A percentile compares a stretch with the other conserved stretches of the same genome.
Evolutionary conservation across 2,888 invertebrate species (phyloP).

Genomic region (Globia sparganii): DNA sequence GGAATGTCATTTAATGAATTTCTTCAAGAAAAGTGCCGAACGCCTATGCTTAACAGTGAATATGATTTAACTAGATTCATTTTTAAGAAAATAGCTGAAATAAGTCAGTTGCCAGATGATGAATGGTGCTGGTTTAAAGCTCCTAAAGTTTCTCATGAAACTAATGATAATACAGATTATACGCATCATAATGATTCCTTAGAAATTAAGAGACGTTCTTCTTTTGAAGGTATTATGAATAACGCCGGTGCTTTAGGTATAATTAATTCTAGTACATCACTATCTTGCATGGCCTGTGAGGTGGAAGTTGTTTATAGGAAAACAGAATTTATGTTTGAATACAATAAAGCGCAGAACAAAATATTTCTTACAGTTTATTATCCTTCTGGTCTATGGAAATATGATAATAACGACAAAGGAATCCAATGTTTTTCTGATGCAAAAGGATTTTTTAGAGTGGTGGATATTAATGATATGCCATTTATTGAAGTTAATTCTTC

Average conservation of each 20-base stretch:
- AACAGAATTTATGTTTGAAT: slow-evolving; percentile 82
- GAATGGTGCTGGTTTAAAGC: slow-evolving; percentile 83
- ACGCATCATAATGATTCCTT: slow-evolving; percentile 20
- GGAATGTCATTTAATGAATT: slow-evolving; percentile 78
- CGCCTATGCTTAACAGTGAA: slow-evolving; percentile 75
- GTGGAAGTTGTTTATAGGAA: slow-evolving; percentile 74
- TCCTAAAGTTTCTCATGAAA: slow-evolving; percentile 30
- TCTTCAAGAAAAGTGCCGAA: slow-evolving; percentile 73
- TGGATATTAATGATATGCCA: slow-evolving; percentile 83
- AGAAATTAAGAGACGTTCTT: slow-evolving; percentile 23
- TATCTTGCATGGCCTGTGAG: slow-evolving; percentile 86
- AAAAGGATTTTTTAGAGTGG: slow-evolving; percentile 85
- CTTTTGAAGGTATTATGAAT: slow-evolving; percentile 77
- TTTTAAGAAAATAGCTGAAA: slow-evolving; percentile 80
- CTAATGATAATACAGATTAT: slow-evolving; percentile 26
- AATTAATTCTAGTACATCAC: slow-evolving; percentile 66
- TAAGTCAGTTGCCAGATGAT: slow-evolving; percentile 70
- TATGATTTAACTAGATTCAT: slow-evolving; percentile 76
- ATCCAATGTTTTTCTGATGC: slow-evolving; percentile 92
- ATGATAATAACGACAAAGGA: slow-evolving; percentile 83
- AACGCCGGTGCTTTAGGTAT: slow-evolving; percentile 76
- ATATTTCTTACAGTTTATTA: slow-evolving; percentile 90
- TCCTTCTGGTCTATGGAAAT: slow-evolving; percentile 89
- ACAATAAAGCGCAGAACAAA: slow-evolving; percentile 73
- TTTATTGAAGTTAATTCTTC: slow-evolving; percentile 65